These are phyloP conservation scores for Agapornis roseicollis DNA, from an alignment of 2,113 vertebrate species.

Conservation along the genomic window DNA sequence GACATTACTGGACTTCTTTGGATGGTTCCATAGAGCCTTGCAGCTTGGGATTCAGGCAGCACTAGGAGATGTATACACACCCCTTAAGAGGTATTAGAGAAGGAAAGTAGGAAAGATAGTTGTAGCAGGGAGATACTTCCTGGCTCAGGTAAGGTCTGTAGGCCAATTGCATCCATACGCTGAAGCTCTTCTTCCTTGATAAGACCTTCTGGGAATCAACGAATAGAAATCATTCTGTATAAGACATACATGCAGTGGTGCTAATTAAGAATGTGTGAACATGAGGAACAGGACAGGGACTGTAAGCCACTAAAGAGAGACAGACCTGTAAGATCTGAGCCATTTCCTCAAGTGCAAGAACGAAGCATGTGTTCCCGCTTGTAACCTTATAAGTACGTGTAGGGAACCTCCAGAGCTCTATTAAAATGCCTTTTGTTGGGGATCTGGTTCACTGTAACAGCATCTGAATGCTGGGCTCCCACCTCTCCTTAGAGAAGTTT, in stretches of 20 bases:
- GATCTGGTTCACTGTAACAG: not conserved
- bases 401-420: not conserved
- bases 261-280: not conserved
- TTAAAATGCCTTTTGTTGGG: not conserved
- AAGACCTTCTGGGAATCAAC: not conserved
- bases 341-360: not conserved
- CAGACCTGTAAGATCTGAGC: not conserved
- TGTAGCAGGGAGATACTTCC: not conserved
- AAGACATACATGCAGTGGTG: not conserved
- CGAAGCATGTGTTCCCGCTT: not conserved
- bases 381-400: not conserved
- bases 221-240: not conserved
- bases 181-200: not conserved
- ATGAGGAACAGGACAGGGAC: not conserved
- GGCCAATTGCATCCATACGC: not conserved
- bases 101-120: not conserved
- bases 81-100: not conserved
- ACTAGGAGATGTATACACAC: not conserved
- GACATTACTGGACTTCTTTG: constrained; percentile 54
- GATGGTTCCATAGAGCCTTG: constrained; percentile 49
- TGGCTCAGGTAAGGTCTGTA: not conserved
- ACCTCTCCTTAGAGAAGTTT: not conserved
- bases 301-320: not conserved
- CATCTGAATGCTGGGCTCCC: not conserved
- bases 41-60: not conserved